Conservation (phyloP, 2,797 vertebrate species). For the Scarus forsteni region DNA sequence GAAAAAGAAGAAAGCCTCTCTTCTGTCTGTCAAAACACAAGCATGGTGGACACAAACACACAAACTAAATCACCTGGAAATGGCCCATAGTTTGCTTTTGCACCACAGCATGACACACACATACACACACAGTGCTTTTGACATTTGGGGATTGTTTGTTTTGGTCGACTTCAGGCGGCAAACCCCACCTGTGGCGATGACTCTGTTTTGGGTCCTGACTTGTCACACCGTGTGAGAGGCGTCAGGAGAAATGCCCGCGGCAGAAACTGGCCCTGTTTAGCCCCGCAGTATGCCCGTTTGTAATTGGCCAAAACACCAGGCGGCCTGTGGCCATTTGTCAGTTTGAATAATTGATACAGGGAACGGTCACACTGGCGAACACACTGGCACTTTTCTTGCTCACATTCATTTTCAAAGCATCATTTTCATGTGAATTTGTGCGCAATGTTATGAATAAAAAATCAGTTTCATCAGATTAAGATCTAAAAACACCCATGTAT, state of each 20-base stretch:
- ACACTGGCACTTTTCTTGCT: constrained; percentile 49
- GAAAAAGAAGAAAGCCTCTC: constrained; percentile 29
- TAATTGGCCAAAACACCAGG: constrained; percentile 82
- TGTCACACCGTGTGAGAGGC: constrained; percentile 72
- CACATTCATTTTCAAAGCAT: constrained; percentile 40
- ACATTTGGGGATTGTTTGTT: constrained; percentile 78
- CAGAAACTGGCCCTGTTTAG: constrained; percentile 78
- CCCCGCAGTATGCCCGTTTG: constrained; percentile 78
- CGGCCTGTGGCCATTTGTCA: constrained; percentile 81
- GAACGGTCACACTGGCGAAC: constrained; percentile 70
- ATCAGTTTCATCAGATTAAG: constrained; percentile 66
- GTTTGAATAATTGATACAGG: constrained; percentile 83
- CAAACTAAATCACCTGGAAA: constrained; percentile 51
- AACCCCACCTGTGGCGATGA: constrained; percentile 73
- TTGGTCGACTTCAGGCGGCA: constrained; percentile 72
- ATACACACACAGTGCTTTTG: constrained; percentile 50
- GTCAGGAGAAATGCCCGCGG: constrained; percentile 70
- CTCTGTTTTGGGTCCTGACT: constrained; percentile 78
- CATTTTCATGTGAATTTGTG: constrained; percentile 25
- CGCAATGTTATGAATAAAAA: constrained; percentile 60
- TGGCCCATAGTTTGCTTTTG: constrained; percentile 32
- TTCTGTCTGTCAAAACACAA: constrained; percentile 31
- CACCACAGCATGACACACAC: constrained; percentile 35
- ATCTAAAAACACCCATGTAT: constrained; percentile 68
- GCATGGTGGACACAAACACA: constrained; percentile 20